phyloP scores from a whole-genome alignment of 2,797 vertebrate species.

The Aeoliscus strigatus region DNA sequence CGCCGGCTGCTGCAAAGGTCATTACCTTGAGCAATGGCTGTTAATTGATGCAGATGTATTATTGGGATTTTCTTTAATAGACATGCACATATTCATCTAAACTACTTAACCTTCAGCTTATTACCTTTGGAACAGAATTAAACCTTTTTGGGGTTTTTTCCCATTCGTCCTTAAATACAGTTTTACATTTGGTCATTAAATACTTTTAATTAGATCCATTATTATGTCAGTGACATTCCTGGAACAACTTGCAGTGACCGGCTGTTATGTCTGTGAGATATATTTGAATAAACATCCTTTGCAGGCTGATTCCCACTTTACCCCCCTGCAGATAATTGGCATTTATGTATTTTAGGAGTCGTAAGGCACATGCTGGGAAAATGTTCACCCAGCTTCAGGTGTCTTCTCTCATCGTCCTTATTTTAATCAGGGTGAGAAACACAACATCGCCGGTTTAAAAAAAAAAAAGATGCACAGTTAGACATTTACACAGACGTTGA shows the following conservation, averaged over 20 bases:
- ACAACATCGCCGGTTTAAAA: constrained; percentile 4
- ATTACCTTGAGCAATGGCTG: neutral
- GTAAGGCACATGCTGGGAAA: constrained; percentile 47
- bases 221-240: constrained; percentile 9
- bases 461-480: neutral
- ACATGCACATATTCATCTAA: constrained; percentile 7
- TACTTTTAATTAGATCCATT: neutral
- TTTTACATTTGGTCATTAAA: neutral
- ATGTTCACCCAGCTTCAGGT: constrained; percentile 49
- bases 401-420: constrained; percentile 50
- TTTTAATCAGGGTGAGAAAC: constrained; percentile 41
- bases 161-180: neutral
- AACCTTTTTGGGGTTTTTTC: neutral
- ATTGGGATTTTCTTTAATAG: constrained; percentile 11
- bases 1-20: constrained; percentile 15
- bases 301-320: too few relatives aligned
- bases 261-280: too few relatives aligned
- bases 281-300: too few relatives aligned
- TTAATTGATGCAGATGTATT: constrained; percentile 17
- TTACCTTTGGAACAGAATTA: neutral
- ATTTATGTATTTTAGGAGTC: constrained; percentile 56
- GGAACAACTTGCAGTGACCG: constrained; percentile 31
- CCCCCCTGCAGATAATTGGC: constrained; percentile 50
- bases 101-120: constrained; percentile 3
- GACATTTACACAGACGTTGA: constrained; percentile 58